Evolutionary conservation across 2,888 invertebrate genomes (phyloP).

Genomic region (Philopedon plagiatum): DNA sequence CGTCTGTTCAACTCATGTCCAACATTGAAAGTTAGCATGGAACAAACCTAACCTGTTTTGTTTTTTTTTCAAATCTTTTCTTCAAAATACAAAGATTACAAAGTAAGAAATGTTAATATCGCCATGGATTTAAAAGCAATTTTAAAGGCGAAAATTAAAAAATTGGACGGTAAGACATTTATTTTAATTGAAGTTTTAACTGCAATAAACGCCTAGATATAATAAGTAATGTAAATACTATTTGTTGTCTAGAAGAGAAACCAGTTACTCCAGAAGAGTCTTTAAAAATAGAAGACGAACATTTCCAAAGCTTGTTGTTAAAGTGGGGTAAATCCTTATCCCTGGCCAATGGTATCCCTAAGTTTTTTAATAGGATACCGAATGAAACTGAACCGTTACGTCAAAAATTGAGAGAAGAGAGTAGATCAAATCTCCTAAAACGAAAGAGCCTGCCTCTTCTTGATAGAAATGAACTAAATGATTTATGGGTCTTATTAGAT

Average conservation of each 20-base stretch:
- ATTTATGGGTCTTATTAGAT: conserved; percentile 88
- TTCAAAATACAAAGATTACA: too few species aligned
- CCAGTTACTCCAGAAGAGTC: conserved; percentile 61
- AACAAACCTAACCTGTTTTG: background rate
- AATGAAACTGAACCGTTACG: conserved; percentile 82
- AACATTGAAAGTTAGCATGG: background rate
- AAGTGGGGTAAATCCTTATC: conserved; percentile 57
- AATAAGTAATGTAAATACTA: too few species aligned
- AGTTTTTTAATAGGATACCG: conserved; percentile 84
- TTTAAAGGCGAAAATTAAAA: conserved; percentile 71
- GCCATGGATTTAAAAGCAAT: conserved; percentile 69
- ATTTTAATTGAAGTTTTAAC: background rate
- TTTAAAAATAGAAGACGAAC: conserved; percentile 60
- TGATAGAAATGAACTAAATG: conserved; percentile 88
- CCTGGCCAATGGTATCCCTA: conserved; percentile 77
- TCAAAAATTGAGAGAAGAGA: conserved; percentile 89
- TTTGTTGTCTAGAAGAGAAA: conserved; percentile 43
- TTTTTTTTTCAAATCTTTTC: conserved; percentile 8
- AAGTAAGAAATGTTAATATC: too few species aligned
- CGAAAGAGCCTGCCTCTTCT: conserved; percentile 86
- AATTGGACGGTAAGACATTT: conserved; percentile 68
- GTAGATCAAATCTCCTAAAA: conserved; percentile 89
- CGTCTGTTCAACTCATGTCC: too few species aligned
- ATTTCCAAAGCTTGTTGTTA: conserved; percentile 58
- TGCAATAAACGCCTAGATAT: background rate